Evolutionary conservation across 2,113 vertebrate species (phyloP).

Genomic region (Bufo gargarizans): DNA sequence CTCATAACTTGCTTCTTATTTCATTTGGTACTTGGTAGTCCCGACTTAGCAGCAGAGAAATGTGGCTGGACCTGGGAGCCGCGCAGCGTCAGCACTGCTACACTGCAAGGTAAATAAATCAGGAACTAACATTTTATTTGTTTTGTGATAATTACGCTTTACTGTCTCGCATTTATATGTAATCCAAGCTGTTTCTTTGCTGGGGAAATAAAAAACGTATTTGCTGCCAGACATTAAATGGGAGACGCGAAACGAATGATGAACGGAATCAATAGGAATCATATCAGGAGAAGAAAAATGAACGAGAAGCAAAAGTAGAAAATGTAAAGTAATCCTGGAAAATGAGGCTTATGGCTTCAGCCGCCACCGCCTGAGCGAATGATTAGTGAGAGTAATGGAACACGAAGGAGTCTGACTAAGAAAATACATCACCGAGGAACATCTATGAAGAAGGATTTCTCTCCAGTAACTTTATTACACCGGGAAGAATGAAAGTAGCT

Average conservation of each 20-base stretch:
- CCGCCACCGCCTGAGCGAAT: neutral
- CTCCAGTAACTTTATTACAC: neutral
- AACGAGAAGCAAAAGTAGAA: constrained; percentile 1
- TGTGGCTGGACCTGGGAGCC: neutral
- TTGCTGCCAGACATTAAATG: constrained; percentile 2
- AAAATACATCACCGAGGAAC: neutral
- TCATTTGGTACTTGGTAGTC: neutral
- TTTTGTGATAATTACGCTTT: neutral
- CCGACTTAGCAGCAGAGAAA: neutral
- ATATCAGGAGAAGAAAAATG: constrained; percentile 13
- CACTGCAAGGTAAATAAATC: constrained; percentile 1
- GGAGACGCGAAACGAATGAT: neutral
- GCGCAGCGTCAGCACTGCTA: neutral
- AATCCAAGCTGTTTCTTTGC: neutral
- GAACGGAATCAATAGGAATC: neutral
- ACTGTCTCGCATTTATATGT: neutral
- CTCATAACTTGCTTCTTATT: neutral
- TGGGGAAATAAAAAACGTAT: constrained; percentile 4
- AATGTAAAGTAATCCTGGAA: constrained; percentile 12
- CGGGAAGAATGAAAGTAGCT: neutral
- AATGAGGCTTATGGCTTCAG: neutral
- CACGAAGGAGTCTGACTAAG: neutral
- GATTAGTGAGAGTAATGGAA: constrained; percentile 15
- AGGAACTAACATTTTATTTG: constrained; percentile 31
- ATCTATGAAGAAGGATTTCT: neutral